Evolutionary conservation across 2,113 vertebrate species (phyloP).

Genomic region (Callaeas wilsoni): DNA sequence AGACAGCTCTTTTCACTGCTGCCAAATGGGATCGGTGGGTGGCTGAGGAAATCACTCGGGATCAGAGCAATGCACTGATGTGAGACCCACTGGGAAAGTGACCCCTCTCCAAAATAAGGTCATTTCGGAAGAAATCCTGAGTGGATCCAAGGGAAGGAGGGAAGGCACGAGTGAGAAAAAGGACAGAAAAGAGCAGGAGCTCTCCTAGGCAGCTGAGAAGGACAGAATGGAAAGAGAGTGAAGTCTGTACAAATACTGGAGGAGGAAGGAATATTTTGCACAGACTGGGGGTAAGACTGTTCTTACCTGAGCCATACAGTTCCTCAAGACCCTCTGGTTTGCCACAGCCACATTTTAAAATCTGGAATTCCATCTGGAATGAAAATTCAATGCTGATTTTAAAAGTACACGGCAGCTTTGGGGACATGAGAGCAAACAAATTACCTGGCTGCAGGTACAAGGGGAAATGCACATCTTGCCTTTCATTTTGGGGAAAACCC

Average conservation of each 20-base stretch:
- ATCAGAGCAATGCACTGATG: conserved; percentile 13
- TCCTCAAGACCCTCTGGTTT: neutral
- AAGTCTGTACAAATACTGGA: neutral
- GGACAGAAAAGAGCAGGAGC: neutral
- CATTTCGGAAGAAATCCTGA: neutral
- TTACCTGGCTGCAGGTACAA: neutral
- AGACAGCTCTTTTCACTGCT: neutral
- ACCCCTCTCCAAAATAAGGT: neutral
- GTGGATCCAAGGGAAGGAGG: neutral
- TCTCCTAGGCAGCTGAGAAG: neutral
- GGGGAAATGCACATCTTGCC: neutral
- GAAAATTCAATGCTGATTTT: neutral
- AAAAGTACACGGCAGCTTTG: neutral
- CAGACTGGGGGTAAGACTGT: rapidly evolving
- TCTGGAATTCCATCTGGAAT: neutral
- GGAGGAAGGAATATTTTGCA: neutral
- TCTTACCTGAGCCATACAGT: rapidly evolving
- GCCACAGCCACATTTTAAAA: neutral
- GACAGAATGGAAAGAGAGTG: neutral
- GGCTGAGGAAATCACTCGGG: neutral
- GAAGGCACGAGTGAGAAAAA: neutral
- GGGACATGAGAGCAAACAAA: neutral
- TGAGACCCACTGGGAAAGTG: neutral
- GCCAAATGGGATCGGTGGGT: neutral
- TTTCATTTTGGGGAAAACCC: neutral